Percentiles rank a stretch among this genome's conserved stretches.
Evolutionary conservation across 2,113 vertebrate species (phyloP).

Genomic region (Abramis brama): DNA sequence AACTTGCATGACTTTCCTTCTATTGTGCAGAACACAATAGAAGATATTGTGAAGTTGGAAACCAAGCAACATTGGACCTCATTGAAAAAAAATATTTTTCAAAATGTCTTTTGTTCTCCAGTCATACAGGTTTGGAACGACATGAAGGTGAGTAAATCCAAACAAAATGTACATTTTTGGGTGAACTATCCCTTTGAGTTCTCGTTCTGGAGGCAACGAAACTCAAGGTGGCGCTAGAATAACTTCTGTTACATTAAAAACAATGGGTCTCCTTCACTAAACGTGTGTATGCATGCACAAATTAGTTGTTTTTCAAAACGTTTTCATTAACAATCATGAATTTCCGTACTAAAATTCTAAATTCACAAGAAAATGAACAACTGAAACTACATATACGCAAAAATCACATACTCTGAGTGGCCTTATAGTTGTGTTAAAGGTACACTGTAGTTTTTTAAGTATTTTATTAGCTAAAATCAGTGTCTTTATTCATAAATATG

Average conservation of each 20-base stretch:
- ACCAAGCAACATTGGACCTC: not conserved
- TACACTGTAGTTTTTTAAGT: too few species aligned
- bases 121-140: not conserved
- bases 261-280: not conserved
- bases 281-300: too few species aligned
- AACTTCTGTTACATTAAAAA: not conserved
- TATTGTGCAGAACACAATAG: not conserved
- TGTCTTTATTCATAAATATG: too few species aligned
- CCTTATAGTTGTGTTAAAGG: not conserved
- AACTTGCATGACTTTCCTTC: not conserved
- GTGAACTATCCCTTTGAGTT: not conserved
- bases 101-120: not conserved
- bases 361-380: not conserved
- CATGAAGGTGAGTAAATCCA: not conserved
- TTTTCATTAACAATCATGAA: too few species aligned
- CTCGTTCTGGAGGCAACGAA: not conserved
- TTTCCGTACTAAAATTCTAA: not conserved
- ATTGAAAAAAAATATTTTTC: not conserved
- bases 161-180: not conserved
- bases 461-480: too few species aligned
- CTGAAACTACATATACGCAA: too few species aligned
- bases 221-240: not conserved
- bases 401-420: not conserved
- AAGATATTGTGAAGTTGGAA: not conserved
- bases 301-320: not conserved